Base-by-base conservation (phyloP, 2,113 vertebrate genomes). In the Phylloscopus whistleri region DNA sequence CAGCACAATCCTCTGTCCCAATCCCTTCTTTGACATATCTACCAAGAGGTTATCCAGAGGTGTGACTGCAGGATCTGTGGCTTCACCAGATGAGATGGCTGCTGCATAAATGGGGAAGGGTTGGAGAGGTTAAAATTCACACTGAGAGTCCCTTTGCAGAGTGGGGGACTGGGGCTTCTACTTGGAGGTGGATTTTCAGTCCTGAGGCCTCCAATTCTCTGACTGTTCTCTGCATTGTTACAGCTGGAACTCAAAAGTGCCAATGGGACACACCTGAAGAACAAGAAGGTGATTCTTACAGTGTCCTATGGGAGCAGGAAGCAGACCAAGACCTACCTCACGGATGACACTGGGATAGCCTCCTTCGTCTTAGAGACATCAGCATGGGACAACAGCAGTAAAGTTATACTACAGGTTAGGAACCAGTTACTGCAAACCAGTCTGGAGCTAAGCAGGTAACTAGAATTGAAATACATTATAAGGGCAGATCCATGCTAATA, bases 191-290 rank as follows among this genome's bases (percentile, higher is more conserved):
- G 24, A 35, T 86, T 66, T 86, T 77, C 51, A 37, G 0, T 64
- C 17, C 58, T 31, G n/a, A 84, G 52, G 27, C 17, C 33, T 87
- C 20, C 13, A 82, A 0, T 56, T 93, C 66, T 89, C 52, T 70
- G 35, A 33, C 5, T 28, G 44, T 56, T 87, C 39, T 76, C 56
- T 86, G 35, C n/a, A 10, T 82, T 6, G 0, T 75, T 94, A 41
- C 87, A 97, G 96, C 49, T 97, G 76, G 76, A 96, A 67, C 87
- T 97, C 55, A 97, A 35, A 91, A 95, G 93, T 91, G 68, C 88
- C 75, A 89, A 49, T 74, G 95, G 89, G n/a, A 90, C 73, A 15
- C 68, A 52, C 44, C 48, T 97, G 83, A 90, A 95, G 58, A 91
- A 92, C 43, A 87, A 74, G 56, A 60, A 90, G 49, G 88, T 97